These are phyloP conservation scores for Philereme vetulata DNA, from an alignment of 2,888 invertebrate genomes.

Conservation along the genomic window DNA sequence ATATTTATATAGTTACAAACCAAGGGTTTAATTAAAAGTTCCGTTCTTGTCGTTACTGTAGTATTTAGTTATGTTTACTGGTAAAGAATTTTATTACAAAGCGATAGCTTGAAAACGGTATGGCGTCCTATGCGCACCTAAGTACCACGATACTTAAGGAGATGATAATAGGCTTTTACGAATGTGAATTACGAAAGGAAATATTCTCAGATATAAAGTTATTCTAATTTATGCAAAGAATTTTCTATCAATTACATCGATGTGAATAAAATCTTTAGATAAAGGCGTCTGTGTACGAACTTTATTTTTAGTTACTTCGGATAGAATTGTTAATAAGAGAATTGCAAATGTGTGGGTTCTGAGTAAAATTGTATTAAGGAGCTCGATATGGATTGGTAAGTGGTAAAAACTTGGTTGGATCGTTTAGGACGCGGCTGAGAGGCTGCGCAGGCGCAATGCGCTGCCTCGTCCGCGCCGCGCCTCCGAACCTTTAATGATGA, in stretches of 20 bases:
- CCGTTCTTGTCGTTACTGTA: constrained; percentile 28
- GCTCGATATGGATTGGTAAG: constrained; percentile 74
- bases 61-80: constrained; percentile 26
- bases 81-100: constrained; percentile 35
- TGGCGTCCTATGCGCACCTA: constrained; percentile 26
- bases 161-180: constrained; percentile 36
- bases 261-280: constrained; percentile 38
- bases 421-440: constrained; percentile 70
- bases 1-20: constrained; percentile 17
- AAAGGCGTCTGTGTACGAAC: constrained; percentile 30
- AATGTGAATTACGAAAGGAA: constrained; percentile 29
- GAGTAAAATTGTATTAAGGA: constrained; percentile 71
- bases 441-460: constrained; percentile 48
- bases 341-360: constrained; percentile 55
- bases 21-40: constrained; percentile 30
- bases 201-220: constrained; percentile 38
- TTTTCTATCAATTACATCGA: constrained; percentile 38
- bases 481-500: constrained; percentile 80
- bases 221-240: constrained; percentile 42
- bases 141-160: constrained; percentile 30
- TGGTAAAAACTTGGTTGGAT: constrained; percentile 77
- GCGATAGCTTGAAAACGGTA: constrained; percentile 28
- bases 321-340: constrained; percentile 44
- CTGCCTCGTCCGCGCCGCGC: constrained; percentile 67
- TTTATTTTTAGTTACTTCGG: constrained; percentile 35